Base-by-base conservation (phyloP, 2,888 invertebrate genomes). In the Apamea epomidion region DNA sequence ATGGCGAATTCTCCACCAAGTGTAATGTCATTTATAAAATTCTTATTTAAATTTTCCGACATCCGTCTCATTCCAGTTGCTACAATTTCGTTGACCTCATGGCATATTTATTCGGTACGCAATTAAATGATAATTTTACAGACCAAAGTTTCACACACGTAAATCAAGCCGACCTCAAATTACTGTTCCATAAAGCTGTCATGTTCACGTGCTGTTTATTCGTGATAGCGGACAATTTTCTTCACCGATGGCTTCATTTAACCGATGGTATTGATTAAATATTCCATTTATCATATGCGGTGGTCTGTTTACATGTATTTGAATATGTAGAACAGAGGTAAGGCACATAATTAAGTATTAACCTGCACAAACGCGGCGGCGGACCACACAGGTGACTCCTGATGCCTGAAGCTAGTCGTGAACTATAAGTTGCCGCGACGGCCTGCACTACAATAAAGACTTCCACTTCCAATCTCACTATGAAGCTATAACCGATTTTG, bases 401-500 rank as follows among this genome's bases (percentile, higher is more conserved):
- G 91, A 90, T 86, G 96, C 96, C 95, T 81, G 88, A 84, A 95
- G 96, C 94, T 93, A 94, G 93, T 96, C 96, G 95, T 96, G 96
- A 93, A 92, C 95, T 91, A 92, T 94, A 94, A 95, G 93, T 94
- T 92, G 89, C 90, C 69, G 78, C 90, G 90, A 90, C 92, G 91
- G 90, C 91, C 88, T 91, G 90, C 89, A 87, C 92, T 90, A 92
- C 92, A 93, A 95, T 95, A 94, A 94, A 95, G 93, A 93, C 94
- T 93, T 92, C 92, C 90, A 92, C 90, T 94, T 92, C 92, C 93
- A 94, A 94, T 94, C 93, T 93, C 90, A 88, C 90, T 94, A 93
- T 94, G 91, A 94, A 94, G 93, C 93, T 90, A 91, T 95, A 94
- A 93, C 89, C 88, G 81, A 91, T 92, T 95, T 94, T 93, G 93